Evolutionary conservation across 30 jellyfish, hydroid and myxozoan genomes (phyloP).

Genomic region (Phacellophora camtschatica): DNA sequence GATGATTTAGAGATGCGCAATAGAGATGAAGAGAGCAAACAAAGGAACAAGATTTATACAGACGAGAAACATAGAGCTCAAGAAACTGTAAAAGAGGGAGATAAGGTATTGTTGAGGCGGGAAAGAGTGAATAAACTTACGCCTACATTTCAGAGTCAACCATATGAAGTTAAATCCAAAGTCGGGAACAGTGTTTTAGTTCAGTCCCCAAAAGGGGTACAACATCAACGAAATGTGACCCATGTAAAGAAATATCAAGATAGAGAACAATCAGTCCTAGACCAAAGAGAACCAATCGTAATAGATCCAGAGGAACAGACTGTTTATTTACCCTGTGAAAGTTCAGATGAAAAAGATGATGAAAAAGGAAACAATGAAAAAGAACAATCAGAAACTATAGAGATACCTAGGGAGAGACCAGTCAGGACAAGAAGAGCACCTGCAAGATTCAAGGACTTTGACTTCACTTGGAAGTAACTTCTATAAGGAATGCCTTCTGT

Average conservation of each 20-base stretch:
- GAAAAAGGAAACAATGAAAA: constrained; percentile 2
- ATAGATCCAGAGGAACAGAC: background rate
- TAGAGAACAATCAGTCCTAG: background rate
- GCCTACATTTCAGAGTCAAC: constrained; percentile 31
- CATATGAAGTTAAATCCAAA: constrained; percentile 24
- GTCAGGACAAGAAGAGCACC: constrained; percentile 18
- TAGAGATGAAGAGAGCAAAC: constrained; percentile 19
- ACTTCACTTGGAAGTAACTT: constrained; percentile 9
- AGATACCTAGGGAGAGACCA: constrained; percentile 27
- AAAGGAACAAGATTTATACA: constrained; percentile 12
- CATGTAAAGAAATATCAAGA: constrained; percentile 11
- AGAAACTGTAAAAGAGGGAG: constrained; percentile 25
- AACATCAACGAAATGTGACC: constrained; percentile 13
- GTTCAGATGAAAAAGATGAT: constrained; percentile 7
- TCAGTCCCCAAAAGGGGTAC: constrained; percentile 37
- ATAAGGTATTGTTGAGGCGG: constrained; percentile 35
- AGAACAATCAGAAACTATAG: constrained; percentile 26
- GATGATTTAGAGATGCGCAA: constrained; percentile 33
- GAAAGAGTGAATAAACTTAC: constrained; percentile 18
- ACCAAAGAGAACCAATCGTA: constrained; percentile 5
- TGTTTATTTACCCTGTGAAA: constrained; percentile 10
- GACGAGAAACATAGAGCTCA: constrained; percentile 29
- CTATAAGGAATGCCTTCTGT: background rate
- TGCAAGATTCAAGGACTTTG: constrained; percentile 52
- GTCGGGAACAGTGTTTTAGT: constrained; percentile 23